Evolutionary conservation across 2,113 vertebrate species (phyloP), one percentile per base, ranked within the genome.

Genomic region (Chloropsis hardwickii): DNA sequence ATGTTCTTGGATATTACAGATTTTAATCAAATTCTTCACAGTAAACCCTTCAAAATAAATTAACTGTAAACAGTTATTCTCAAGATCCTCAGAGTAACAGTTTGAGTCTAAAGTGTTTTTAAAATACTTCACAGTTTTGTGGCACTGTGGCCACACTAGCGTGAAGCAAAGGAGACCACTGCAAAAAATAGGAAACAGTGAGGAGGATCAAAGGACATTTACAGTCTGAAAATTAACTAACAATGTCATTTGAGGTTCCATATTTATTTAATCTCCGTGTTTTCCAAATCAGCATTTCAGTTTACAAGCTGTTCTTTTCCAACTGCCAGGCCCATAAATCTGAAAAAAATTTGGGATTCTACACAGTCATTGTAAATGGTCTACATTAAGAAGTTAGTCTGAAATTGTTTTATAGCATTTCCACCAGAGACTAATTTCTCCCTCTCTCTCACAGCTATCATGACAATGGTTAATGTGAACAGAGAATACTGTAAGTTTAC

Each of bases 261-360:
- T 74, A 73, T 90, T 88, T 88, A 90, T 83, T 95, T 83, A 39
- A 82, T 35, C 39, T 82, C 81, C 10, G 2, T 58, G 27, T 58
- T 88, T 91, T 93, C 64, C 54, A 51, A 47, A 94, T 74, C 54
- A 74, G 56, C 86, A 87, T 72, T 91, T 90, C 25, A 54, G 66
- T 65, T 96, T 90, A 92, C 42, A 91, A 93, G 76, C 64, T 79
- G 66, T 39, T 90, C 44, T 82, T 79, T 95, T 91, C 53, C 70
- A 88, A 54, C 35, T 85, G 71, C 89, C 62, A 91, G 40, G 66
- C n/a, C 84, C 82, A 81, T 82, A 95, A 95, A 96, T 85, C 65
- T 82, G 44, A 86, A 86, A 61, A 82, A 20, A 39, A 60, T 51
- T 74, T 88, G 94, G 53, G 40, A 80, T 94, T 88, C 88, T 67